These are phyloP conservation scores for Porites lutea DNA, from an alignment of 64 coral and sea anemone genomes.

Conservation along the genomic window DNA sequence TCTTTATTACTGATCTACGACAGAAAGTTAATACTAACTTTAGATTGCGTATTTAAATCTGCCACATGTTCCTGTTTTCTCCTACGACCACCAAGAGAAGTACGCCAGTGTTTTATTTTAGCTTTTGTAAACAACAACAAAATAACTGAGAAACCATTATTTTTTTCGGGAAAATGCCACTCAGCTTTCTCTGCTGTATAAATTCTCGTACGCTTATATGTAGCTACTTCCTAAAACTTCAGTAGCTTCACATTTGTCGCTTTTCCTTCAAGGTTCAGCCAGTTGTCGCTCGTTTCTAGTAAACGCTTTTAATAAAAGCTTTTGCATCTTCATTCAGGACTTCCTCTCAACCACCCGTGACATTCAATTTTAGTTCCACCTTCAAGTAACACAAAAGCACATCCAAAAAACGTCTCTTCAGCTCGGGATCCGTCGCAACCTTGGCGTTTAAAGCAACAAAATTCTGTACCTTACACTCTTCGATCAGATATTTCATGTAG, in stretches of 20 bases:
- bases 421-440: constrained; percentile 67
- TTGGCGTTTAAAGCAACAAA: constrained; percentile 86
- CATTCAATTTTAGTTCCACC: constrained; percentile 48
- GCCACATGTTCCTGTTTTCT: background rate
- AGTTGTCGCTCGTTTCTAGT: background rate
- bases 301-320: background rate
- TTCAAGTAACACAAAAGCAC: constrained; percentile 89
- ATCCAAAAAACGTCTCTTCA: constrained; percentile 79
- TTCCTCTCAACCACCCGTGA: background rate
- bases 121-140: background rate
- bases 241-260: background rate
- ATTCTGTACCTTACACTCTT: constrained; percentile 79
- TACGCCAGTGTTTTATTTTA: background rate
- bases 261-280: background rate
- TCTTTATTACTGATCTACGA: background rate
- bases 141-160: background rate
- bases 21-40: background rate
- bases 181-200: background rate
- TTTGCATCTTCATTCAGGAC: background rate
- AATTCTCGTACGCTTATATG: background rate
- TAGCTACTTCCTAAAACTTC: background rate
- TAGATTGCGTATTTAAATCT: background rate
- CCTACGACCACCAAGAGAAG: background rate
- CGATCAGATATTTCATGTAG: constrained; percentile 89
- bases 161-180: background rate